These are phyloP conservation scores for Notospermus geniculatus DNA, from an alignment of 1,140 invertebrate species.

Conservation along the genomic window DNA sequence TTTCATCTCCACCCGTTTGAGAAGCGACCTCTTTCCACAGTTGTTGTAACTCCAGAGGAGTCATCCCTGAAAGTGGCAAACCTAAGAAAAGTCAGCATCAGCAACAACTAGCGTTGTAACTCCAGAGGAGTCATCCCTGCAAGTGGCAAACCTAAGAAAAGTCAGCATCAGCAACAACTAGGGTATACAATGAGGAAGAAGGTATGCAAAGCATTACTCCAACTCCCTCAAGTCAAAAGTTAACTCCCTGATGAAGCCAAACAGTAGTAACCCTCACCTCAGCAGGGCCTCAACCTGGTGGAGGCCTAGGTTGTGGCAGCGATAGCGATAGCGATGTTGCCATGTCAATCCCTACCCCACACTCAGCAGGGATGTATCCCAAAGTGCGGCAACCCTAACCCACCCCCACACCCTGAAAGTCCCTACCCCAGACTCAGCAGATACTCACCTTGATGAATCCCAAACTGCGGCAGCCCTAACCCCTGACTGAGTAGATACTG, in stretches of 20 bases:
- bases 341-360: background rate
- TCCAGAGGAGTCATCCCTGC: conserved; percentile 47
- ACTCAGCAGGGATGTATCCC: conserved; percentile 24
- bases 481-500: conserved; percentile 65
- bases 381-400: conserved; percentile 37
- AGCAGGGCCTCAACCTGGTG: no score
- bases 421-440: background rate
- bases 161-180: no score
- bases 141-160: background rate
- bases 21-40: conserved; percentile 57
- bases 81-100: no score
- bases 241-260: no score
- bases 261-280: no score
- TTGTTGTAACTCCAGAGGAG: conserved; percentile 52
- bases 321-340: no score
- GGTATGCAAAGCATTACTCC: no score
- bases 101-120: no score
- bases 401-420: no score
- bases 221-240: no score
- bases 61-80: conserved; percentile 31
- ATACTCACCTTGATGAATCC: conserved; percentile 38
- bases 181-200: no score
- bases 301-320: no score
- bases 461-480: conserved; percentile 36
- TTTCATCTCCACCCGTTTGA: conserved; percentile 34